These are phyloP conservation scores for Microplitis demolitor DNA, from an alignment of 1,140 invertebrate species.

Conservation along the genomic window DNA sequence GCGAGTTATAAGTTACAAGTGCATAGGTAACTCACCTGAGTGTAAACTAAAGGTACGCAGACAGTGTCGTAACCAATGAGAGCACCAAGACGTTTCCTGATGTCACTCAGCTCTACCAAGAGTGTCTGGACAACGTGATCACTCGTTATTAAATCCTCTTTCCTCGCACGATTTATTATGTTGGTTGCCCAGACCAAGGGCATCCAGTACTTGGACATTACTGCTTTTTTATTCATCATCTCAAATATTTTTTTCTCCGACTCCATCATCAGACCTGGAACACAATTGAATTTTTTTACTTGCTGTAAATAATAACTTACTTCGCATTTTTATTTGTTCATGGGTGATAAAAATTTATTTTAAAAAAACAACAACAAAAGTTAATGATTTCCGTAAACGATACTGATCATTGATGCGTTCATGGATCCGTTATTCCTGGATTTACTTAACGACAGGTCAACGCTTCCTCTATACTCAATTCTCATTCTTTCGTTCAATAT, in stretches of 20 bases:
- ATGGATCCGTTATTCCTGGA: slow-evolving; percentile 13
- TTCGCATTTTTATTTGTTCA: no score
- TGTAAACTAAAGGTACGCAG: slow-evolving; percentile 96
- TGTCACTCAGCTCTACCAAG: slow-evolving; percentile 81
- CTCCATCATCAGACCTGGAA: slow-evolving; percentile 83
- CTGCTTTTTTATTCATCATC: slow-evolving; percentile 82
- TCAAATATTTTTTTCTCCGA: slow-evolving; percentile 89
- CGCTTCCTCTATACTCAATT: slow-evolving; percentile 2
- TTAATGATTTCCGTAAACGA: slow-evolving; percentile 10
- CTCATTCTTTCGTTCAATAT: slow-evolving; percentile 1
- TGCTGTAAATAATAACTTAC: no score
- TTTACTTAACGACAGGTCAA: slow-evolving; percentile 8
- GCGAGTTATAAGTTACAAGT: neutral
- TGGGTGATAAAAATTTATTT: no score
- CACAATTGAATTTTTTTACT: neutral
- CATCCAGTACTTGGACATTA: slow-evolving; percentile 94
- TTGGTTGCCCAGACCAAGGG: slow-evolving; percentile 90
- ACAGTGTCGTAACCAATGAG: slow-evolving; percentile 95
- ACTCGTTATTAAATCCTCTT: slow-evolving; percentile 79
- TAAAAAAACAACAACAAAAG: neutral
- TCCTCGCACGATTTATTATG: slow-evolving; percentile 83
- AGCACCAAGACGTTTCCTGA: slow-evolving; percentile 76
- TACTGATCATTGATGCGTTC: neutral
- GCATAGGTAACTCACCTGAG: slow-evolving; percentile 75
- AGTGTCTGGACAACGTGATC: slow-evolving; percentile 88